Evolutionary conservation across 2,113 vertebrate genomes (phyloP).

Genomic region (Bubalus kerabau): DNA sequence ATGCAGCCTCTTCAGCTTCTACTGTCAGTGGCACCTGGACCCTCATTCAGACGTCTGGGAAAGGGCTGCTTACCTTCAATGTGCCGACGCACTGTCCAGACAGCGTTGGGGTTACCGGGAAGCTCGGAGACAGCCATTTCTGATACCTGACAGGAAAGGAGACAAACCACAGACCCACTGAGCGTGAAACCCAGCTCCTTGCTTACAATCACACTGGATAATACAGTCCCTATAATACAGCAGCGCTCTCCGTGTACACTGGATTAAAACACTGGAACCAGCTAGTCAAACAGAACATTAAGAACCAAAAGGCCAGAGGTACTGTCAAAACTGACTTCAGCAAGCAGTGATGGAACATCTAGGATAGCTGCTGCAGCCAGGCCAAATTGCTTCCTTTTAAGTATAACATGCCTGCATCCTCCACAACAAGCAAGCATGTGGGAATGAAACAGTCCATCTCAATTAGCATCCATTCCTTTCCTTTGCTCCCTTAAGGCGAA

Average conservation of each 20-base stretch:
- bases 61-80: slow-evolving; percentile 89
- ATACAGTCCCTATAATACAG: background rate
- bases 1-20: slow-evolving; percentile 6
- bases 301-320: background rate
- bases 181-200: background rate
- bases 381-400: background rate
- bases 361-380: background rate
- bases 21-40: background rate
- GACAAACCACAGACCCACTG: slow-evolving; percentile 15
- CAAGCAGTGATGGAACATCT: background rate
- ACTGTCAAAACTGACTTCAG: background rate
- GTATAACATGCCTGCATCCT: background rate
- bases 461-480: background rate
- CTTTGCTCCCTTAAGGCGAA: background rate
- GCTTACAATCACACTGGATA: background rate
- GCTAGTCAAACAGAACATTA: background rate
- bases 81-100: slow-evolving; percentile 97
- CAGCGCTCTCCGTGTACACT: background rate
- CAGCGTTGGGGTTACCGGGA: slow-evolving; percentile 98
- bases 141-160: slow-evolving; percentile 87
- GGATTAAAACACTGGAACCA: background rate
- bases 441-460: background rate
- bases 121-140: slow-evolving; percentile 99
- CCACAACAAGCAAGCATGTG: background rate
- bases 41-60: background rate